Percentiles rank a stretch among this genome's conserved stretches.
Conservation (phyloP, 2,888 invertebrate genomes). For the Ophion obscuratus region DNA sequence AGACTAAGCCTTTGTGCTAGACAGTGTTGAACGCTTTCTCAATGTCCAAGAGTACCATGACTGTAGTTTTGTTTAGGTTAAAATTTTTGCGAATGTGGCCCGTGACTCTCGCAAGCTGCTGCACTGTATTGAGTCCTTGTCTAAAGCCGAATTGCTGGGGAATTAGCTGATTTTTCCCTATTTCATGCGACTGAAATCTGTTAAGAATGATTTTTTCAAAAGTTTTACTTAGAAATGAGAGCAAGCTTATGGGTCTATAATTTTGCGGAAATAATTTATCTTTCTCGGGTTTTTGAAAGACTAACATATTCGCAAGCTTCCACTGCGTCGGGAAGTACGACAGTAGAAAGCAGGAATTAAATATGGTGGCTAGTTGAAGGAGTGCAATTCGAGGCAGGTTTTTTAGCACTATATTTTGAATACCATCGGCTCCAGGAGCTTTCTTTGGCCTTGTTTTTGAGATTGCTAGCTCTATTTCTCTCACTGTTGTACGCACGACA, state of each 20-base stretch:
- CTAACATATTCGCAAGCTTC: constrained; percentile 56
- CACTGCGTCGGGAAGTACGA: constrained; percentile 62
- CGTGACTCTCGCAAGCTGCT: constrained; percentile 69
- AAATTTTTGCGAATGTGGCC: constrained; percentile 64
- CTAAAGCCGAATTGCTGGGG: constrained; percentile 72
- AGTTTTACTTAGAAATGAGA: constrained; percentile 68
- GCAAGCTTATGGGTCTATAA: constrained; percentile 33
- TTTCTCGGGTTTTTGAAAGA: constrained; percentile 70
- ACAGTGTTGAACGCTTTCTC: constrained; percentile 71
- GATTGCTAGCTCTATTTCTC: constrained; percentile 23
- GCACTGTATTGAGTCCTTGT: constrained; percentile 65
- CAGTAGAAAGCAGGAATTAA: constrained; percentile 8
- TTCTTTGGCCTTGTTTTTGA: constrained; percentile 25
- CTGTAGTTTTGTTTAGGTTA: constrained; percentile 66
- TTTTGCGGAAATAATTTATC: constrained; percentile 30
- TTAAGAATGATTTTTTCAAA: constrained; percentile 67
- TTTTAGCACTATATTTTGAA: constrained; percentile 53
- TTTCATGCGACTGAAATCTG: constrained; percentile 54
- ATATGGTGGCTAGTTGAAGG: constrained; percentile 23
- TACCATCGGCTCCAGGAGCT: constrained; percentile 35
- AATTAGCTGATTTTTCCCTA: constrained; percentile 49
- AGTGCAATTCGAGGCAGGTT: constrained; percentile 29
- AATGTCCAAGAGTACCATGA: constrained; percentile 69
- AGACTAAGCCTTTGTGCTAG: constrained; percentile 62
- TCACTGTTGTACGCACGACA: neutral